Conservation (phyloP, 2,797 vertebrate species). For the Threskiornis aethiopicus region DNA sequence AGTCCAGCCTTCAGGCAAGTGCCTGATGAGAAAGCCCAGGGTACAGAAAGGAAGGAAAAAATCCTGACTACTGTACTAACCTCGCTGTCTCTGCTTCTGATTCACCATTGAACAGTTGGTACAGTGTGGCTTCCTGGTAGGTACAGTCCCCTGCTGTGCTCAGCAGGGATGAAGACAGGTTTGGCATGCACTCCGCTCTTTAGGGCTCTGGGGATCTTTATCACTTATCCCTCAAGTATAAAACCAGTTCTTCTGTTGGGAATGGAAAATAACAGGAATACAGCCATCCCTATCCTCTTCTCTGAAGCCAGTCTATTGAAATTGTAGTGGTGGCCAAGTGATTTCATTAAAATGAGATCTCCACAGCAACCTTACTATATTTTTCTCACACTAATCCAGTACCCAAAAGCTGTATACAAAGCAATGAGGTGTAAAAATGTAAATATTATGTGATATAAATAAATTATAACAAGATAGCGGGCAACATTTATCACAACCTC, state of each 20-base stretch:
- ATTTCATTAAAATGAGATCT: background rate
- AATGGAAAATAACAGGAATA: background rate
- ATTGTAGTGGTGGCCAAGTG: background rate
- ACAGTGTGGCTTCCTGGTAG: too few species aligned
- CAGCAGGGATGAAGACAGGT: background rate
- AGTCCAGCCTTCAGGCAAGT: background rate
- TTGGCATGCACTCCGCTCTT: background rate
- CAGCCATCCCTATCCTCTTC: background rate
- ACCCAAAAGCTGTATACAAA: background rate
- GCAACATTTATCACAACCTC: background rate
- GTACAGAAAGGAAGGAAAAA: background rate
- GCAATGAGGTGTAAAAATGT: background rate
- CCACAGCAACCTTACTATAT: background rate
- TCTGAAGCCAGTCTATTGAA: background rate
- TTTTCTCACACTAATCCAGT: background rate
- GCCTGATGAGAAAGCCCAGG: background rate
- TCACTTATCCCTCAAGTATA: background rate
- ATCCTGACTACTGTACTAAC: background rate
- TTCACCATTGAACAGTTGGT: background rate
- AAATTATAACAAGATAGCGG: background rate
- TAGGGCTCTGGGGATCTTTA: background rate
- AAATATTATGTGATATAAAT: background rate
- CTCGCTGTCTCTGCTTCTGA: accelerated
- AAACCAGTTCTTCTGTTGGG: background rate
- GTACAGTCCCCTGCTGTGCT: background rate